Conservation (phyloP, 2,888 invertebrate genomes). For the Limnephilus marmoratus region DNA sequence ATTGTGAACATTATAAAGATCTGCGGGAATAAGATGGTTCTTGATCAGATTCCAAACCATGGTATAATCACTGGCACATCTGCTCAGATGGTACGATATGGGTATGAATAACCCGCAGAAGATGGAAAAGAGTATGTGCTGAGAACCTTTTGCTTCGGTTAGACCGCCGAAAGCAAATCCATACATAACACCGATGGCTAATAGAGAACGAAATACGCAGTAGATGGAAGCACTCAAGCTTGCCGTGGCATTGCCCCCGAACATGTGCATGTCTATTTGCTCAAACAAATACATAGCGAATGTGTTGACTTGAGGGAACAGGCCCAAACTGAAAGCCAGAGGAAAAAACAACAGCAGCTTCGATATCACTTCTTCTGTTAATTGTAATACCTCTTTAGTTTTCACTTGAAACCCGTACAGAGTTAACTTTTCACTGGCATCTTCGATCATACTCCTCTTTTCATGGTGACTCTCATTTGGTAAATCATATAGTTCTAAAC, state of each 20-base stretch:
- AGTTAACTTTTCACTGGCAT: slow-evolving; percentile 68
- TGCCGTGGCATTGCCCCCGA: slow-evolving; percentile 92
- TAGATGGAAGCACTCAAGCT: slow-evolving; percentile 90
- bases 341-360: slow-evolving; percentile 94
- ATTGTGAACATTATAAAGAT: slow-evolving; percentile 81
- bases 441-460: slow-evolving; percentile 70
- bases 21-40: slow-evolving; percentile 87
- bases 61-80: slow-evolving; percentile 94
- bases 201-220: slow-evolving; percentile 86
- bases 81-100: slow-evolving; percentile 93
- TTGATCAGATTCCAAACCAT: slow-evolving; percentile 93
- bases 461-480: slow-evolving; percentile 67
- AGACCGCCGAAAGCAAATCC: slow-evolving; percentile 93
- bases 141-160: slow-evolving; percentile 89
- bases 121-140: slow-evolving; percentile 95
- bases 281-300: slow-evolving; percentile 97
- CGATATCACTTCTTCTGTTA: slow-evolving; percentile 85
- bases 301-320: slow-evolving; percentile 98
- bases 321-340: slow-evolving; percentile 93
- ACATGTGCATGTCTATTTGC: slow-evolving; percentile 94
- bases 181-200: slow-evolving; percentile 88
- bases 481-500: slow-evolving; percentile 70
- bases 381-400: slow-evolving; percentile 79
- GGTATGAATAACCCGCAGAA: slow-evolving; percentile 94
- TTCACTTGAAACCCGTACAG: slow-evolving; percentile 75